Percentiles rank a stretch among this genome's conserved stretches.
Evolutionary conservation across 2,888 invertebrate genomes (phyloP).

Genomic region (Rutpela maculata): DNA sequence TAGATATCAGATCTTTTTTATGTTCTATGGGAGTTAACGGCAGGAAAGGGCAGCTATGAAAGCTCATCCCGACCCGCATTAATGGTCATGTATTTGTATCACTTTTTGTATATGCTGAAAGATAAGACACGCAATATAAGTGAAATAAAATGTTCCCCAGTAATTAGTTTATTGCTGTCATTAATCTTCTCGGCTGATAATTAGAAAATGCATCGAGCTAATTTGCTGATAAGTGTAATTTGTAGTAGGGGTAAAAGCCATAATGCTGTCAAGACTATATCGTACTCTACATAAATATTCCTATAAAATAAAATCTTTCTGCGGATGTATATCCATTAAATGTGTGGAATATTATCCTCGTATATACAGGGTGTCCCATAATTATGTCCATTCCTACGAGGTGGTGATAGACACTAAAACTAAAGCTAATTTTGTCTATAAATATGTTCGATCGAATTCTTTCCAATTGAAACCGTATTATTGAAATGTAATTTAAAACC

Average conservation of each 20-base stretch:
- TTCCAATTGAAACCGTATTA: no score
- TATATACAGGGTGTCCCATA: no score
- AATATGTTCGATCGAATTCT: no score
- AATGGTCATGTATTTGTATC: slow-evolving; percentile 38
- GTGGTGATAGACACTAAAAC: no score
- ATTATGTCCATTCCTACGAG: no score
- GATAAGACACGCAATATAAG: slow-evolving; percentile 42
- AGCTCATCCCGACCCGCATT: slow-evolving; percentile 33
- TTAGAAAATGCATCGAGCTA: background rate
- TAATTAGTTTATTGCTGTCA: background rate
- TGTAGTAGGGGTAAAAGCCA: background rate
- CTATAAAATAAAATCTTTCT: background rate
- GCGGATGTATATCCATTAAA: background rate
- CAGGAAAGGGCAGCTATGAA: no score
- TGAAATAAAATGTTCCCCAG: slow-evolving; percentile 34
- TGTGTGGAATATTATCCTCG: background rate
- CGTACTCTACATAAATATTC: background rate
- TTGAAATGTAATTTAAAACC: no score
- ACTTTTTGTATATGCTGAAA: slow-evolving; percentile 37
- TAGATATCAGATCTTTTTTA: no score
- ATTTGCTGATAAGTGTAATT: background rate
- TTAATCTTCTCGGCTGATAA: background rate
- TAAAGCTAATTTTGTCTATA: no score
- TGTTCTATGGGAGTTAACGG: no score
- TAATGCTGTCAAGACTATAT: background rate